These are phyloP conservation scores for Alethe diademata DNA, from an alignment of 2,113 vertebrate genomes.

Conservation along the genomic window DNA sequence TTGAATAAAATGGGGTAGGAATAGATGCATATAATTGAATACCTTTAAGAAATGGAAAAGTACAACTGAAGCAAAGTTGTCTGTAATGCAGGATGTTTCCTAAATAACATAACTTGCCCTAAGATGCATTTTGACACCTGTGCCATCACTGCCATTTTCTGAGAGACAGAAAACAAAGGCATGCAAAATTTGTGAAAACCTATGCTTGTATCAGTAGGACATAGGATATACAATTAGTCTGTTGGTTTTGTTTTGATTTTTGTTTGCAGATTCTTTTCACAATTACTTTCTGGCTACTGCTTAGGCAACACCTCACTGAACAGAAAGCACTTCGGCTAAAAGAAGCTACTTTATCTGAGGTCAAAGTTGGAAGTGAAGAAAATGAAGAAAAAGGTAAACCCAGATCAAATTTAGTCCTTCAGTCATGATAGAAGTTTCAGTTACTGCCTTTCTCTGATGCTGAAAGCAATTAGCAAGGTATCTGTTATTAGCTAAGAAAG, in stretches of 20 bases:
- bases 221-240: conserved; percentile 29
- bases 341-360: conserved; percentile 83
- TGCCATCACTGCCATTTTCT: neutral
- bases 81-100: neutral
- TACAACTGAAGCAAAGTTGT: neutral
- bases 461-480: neutral
- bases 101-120: neutral
- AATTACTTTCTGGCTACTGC: conserved; percentile 95
- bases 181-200: neutral
- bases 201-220: neutral
- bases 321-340: conserved; percentile 80
- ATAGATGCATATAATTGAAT: neutral
- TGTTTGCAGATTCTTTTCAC: conserved; percentile 87
- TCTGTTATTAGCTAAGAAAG: neutral
- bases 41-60: neutral
- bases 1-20: neutral
- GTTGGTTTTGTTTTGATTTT: conserved; percentile 42
- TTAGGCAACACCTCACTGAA: conserved; percentile 94
- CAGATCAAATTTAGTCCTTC: neutral
- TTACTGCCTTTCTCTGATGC: neutral
- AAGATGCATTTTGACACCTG: neutral
- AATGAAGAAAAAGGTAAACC: conserved; percentile 84
- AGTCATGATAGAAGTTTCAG: neutral
- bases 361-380: conserved; percentile 84
- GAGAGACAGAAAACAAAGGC: neutral